phyloP scores from a whole-genome alignment of 2,888 invertebrate species.

The Diachrysia chrysitis region DNA sequence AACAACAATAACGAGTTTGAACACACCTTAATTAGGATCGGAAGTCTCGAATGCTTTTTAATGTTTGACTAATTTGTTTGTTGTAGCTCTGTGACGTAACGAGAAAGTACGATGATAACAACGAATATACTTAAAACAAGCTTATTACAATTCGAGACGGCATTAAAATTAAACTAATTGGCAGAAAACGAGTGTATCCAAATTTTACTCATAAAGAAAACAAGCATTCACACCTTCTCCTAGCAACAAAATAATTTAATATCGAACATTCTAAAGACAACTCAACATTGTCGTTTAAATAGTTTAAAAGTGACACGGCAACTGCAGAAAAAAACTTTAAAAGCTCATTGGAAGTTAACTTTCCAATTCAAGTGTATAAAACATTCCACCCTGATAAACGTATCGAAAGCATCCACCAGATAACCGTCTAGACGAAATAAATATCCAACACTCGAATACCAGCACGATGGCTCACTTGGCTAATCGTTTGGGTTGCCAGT shows the following conservation, averaged over 20 bases:
- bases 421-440: constrained; percentile 87
- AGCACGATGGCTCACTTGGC: constrained; percentile 87
- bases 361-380: constrained; percentile 83
- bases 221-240: background rate
- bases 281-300: constrained; percentile 35
- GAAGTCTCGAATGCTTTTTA: constrained; percentile 80
- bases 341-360: constrained; percentile 68
- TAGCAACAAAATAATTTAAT: background rate
- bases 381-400: constrained; percentile 82
- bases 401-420: constrained; percentile 80
- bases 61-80: constrained; percentile 84
- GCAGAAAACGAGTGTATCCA: constrained; percentile 49
- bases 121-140: constrained; percentile 44
- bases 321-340: constrained; percentile 65
- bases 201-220: constrained; percentile 22
- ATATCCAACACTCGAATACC: constrained; percentile 87
- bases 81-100: constrained; percentile 59
- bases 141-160: constrained; percentile 59
- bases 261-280: constrained; percentile 28
- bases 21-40: constrained; percentile 83
- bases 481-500: constrained; percentile 80
- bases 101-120: constrained; percentile 57
- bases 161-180: constrained; percentile 65
- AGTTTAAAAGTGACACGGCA: constrained; percentile 32
- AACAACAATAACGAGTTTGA: constrained; percentile 67